phyloP scores from a whole-genome alignment of 2,888 invertebrate genomes.

The Sphecodes monilicornis region DNA sequence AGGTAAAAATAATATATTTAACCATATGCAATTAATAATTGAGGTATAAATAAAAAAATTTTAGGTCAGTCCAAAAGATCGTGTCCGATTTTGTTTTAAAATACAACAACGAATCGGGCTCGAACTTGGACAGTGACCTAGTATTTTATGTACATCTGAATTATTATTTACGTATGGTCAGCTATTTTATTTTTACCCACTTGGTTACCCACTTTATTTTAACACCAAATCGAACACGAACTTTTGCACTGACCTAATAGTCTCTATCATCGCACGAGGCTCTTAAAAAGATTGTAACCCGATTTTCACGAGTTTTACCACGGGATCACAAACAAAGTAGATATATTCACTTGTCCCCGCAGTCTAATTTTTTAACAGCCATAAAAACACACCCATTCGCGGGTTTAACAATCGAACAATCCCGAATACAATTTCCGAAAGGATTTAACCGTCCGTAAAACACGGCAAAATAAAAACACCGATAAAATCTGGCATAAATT shows the following conservation, averaged over 20 bases:
- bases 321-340: neutral
- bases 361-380: neutral
- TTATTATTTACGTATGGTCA: too few relatives aligned
- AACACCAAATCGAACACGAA: too few relatives aligned
- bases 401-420: conserved; percentile 1
- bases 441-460: neutral
- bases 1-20: too few relatives aligned
- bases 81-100: neutral
- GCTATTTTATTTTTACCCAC: too few relatives aligned
- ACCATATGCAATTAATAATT: too few relatives aligned
- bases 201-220: too few relatives aligned
- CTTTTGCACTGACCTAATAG: too few relatives aligned
- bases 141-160: too few relatives aligned
- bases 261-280: too few relatives aligned
- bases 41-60: neutral
- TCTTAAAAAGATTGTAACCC: too few relatives aligned
- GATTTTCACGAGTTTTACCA: neutral
- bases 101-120: too few relatives aligned
- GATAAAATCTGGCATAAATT: conserved; percentile 6
- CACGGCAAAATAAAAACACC: neutral
- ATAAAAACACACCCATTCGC: neutral
- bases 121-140: too few relatives aligned
- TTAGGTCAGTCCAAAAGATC: neutral
- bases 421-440: neutral
- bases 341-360: neutral